These are phyloP conservation scores for Phymastichus coffea DNA, from an alignment of 1,140 invertebrate genomes.

Conservation along the genomic window DNA sequence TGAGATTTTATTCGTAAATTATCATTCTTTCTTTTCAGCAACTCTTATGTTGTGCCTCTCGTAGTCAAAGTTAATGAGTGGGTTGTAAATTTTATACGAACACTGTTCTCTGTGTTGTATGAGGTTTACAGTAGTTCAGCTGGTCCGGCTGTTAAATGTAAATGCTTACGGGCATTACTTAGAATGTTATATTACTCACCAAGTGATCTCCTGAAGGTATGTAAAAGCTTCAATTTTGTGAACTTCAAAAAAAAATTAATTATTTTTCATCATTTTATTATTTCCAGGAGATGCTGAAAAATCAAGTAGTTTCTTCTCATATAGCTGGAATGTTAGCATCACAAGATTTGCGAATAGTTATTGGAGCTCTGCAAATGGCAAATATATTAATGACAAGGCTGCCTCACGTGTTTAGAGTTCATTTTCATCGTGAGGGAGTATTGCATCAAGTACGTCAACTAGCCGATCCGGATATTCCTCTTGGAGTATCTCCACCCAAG, in stretches of 20 bases:
- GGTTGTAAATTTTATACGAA: conserved; percentile 74
- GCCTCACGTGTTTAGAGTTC: conserved; percentile 90
- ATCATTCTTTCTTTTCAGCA: conserved; percentile 37
- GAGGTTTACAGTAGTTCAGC: conserved; percentile 97
- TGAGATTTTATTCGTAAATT: neutral
- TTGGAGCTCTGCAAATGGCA: conserved; percentile 95
- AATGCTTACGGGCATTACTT: conserved; percentile 91
- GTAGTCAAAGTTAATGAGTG: conserved; percentile 55
- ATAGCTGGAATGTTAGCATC: conserved; percentile 98
- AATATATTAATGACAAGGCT: conserved; percentile 95
- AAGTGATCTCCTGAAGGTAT: conserved; percentile 74
- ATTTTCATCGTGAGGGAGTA: conserved; percentile 93
- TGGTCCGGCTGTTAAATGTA: conserved; percentile 94
- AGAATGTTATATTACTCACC: conserved; percentile 94
- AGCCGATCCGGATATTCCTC: conserved; percentile 66
- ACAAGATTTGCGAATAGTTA: conserved; percentile 91
- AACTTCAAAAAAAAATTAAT: neutral
- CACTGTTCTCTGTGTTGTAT: conserved; percentile 88
- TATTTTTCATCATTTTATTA: conserved; percentile 23
- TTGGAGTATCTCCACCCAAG: conserved; percentile 65
- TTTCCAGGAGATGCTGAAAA: conserved; percentile 77
- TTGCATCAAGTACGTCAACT: conserved; percentile 87
- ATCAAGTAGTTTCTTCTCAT: conserved; percentile 93
- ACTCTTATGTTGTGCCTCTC: conserved; percentile 51
- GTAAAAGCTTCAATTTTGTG: too few species aligned